Evolutionary conservation across 2,797 vertebrate species (phyloP).

Genomic region (Carcharodon carcharias): DNA sequence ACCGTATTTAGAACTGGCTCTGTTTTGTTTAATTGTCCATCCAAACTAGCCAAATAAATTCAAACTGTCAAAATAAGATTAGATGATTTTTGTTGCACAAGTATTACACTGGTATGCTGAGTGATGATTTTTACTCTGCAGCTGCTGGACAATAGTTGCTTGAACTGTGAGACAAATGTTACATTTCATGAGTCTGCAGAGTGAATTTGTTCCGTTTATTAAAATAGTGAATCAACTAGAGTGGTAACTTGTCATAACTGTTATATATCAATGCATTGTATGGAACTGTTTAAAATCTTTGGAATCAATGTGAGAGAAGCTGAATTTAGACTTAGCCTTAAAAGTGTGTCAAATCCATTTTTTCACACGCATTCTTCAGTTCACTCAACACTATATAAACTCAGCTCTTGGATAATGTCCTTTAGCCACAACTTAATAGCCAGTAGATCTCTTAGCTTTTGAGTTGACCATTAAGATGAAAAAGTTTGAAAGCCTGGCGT

Average conservation of each 20-base stretch:
- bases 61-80: not conserved
- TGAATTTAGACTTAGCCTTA: not conserved
- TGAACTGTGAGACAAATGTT: not conserved
- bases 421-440: not conserved
- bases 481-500: not conserved
- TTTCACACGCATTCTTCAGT: not conserved
- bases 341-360: not conserved
- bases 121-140: not conserved
- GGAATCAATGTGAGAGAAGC: not conserved
- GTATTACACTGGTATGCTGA: not conserved
- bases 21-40: not conserved
- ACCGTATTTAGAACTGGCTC: not conserved
- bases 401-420: not conserved
- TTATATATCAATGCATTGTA: not conserved
- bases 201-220: not conserved
- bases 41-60: not conserved
- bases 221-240: not conserved
- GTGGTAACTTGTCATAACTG: not conserved
- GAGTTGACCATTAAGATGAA: not conserved
- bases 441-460: not conserved
- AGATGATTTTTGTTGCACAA: not conserved
- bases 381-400: not conserved
- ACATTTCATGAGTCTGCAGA: no score
- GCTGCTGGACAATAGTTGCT: not conserved
- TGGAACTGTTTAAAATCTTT: constrained; percentile 11